These are phyloP conservation scores for Scaptomyza cyrtandrae DNA, from an alignment of 2,888 invertebrate species.

Conservation along the genomic window DNA sequence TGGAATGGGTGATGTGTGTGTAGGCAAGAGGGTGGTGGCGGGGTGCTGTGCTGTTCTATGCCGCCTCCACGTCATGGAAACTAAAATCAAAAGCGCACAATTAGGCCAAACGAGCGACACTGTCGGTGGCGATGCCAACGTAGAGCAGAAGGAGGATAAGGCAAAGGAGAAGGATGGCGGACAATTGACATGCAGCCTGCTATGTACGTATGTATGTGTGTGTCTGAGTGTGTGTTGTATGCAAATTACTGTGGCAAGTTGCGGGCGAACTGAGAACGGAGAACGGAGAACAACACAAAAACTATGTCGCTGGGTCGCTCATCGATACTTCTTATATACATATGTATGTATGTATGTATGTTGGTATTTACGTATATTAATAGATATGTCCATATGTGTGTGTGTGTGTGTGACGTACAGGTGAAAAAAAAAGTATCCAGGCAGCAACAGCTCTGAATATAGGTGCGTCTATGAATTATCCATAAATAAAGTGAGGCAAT, in stretches of 20 bases:
- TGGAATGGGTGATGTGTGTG: slow-evolving; percentile 21
- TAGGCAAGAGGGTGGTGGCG: neutral
- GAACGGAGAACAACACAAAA: slow-evolving; percentile 37
- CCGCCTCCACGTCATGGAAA: slow-evolving; percentile 61
- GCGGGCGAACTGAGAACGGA: slow-evolving; percentile 48
- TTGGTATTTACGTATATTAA: neutral
- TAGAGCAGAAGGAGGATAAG: slow-evolving; percentile 1
- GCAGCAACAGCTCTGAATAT: slow-evolving; percentile 47
- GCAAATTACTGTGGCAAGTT: slow-evolving; percentile 70
- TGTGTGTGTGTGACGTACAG: slow-evolving; percentile 17
- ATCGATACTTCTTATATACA: slow-evolving; percentile 34
- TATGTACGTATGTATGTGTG: slow-evolving; percentile 17
- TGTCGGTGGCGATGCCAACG: slow-evolving; percentile 23
- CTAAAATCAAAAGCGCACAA: slow-evolving; percentile 73
- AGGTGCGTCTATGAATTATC: slow-evolving; percentile 70
- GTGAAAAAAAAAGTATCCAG: slow-evolving; percentile 10
- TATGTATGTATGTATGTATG: neutral
- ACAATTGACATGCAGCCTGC: slow-evolving; percentile 45
- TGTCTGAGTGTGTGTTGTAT: slow-evolving; percentile 41
- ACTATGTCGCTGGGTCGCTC: slow-evolving; percentile 75
- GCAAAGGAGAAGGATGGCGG: slow-evolving; percentile 14
- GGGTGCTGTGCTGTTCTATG: slow-evolving; percentile 15
- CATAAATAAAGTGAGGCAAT: slow-evolving; percentile 55
- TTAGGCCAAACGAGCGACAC: slow-evolving; percentile 74
- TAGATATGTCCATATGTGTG: neutral